These are phyloP conservation scores for Nebria brevicollis DNA, from an alignment of 2,888 invertebrate genomes.

Conservation along the genomic window DNA sequence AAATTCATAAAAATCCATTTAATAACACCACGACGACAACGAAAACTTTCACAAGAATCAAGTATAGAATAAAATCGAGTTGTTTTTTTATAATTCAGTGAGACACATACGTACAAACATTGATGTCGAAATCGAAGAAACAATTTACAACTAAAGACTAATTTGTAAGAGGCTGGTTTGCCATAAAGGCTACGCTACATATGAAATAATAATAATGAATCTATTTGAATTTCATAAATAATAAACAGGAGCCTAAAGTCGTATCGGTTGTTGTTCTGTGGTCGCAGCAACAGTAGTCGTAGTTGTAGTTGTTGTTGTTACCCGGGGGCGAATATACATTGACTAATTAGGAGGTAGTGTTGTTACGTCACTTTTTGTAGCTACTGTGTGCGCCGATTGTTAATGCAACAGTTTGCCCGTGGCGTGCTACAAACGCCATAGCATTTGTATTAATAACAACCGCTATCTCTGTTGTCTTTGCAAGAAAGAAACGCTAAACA, in stretches of 20 bases:
- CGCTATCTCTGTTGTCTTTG: not conserved
- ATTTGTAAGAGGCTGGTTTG: not conserved
- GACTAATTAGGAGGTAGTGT: slow-evolving; percentile 62
- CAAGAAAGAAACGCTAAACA: too few species aligned
- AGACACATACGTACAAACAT: not conserved
- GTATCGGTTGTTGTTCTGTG: not conserved
- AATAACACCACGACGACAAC: not conserved
- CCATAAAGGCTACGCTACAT: not conserved
- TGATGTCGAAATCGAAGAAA: not conserved
- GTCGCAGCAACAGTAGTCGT: not conserved
- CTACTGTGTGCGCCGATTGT: slow-evolving; percentile 59
- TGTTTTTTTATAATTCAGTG: not conserved
- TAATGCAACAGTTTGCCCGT: slow-evolving; percentile 34
- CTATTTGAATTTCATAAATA: not conserved
- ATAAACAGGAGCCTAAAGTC: not conserved
- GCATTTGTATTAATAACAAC: not conserved
- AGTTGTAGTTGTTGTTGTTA: slow-evolving; percentile 11
- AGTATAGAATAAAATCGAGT: not conserved
- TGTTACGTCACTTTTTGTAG: slow-evolving; percentile 60
- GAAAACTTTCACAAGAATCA: not conserved
- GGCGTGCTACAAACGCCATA: slow-evolving; percentile 3
- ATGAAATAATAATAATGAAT: not conserved
- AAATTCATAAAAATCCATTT: not conserved
- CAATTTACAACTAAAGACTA: not conserved
- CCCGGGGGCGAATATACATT: slow-evolving; percentile 55